These are phyloP conservation scores for Rhyacophila brunnea DNA, from an alignment of 1,140 invertebrate genomes.

Conservation along the genomic window DNA sequence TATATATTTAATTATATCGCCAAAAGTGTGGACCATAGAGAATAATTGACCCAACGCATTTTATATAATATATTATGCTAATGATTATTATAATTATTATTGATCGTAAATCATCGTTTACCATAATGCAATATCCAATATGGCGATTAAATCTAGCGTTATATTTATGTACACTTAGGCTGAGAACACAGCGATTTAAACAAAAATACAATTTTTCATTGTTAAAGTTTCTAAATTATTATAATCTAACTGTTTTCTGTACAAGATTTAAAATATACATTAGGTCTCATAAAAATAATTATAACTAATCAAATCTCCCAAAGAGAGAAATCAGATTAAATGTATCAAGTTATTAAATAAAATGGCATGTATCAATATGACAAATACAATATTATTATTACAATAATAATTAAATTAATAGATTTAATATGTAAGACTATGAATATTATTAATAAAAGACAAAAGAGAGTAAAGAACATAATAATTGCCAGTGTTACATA, in stretches of 20 bases:
- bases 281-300: conserved; percentile 1
- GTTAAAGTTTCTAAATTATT: background rate
- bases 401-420: background rate
- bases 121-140: background rate
- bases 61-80: background rate
- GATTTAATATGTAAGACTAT: background rate
- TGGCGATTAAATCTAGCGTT: background rate
- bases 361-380: conserved; percentile 25
- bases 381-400: conserved; percentile 15
- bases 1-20: too few relatives aligned
- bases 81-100: background rate
- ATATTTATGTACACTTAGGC: background rate
- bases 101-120: background rate
- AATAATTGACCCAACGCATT: too few relatives aligned
- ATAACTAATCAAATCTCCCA: background rate
- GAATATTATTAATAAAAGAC: background rate
- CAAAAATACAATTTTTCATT: background rate
- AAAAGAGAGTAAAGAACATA: background rate
- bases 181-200: background rate
- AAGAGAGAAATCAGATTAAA: background rate
- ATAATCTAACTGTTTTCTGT: background rate
- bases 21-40: too few relatives aligned
- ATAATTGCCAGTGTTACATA: background rate
- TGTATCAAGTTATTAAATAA: conserved; percentile 1
- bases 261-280: background rate